phyloP scores from a whole-genome alignment of 2,888 invertebrate species.

The Drosophila colorata region DNA sequence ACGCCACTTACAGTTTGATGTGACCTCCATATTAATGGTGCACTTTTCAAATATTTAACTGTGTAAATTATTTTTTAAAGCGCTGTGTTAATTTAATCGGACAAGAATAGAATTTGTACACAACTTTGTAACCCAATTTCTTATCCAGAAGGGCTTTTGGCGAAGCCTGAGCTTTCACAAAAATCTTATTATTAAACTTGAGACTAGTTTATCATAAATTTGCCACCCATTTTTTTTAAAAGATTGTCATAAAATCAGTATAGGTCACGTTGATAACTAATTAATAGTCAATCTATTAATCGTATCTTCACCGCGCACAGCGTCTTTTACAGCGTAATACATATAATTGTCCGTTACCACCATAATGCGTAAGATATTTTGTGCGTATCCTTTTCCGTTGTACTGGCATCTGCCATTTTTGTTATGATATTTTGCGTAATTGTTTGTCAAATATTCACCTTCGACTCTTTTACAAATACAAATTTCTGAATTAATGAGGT shows the following conservation, averaged over 20 bases:
- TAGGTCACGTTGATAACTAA: too few relatives aligned
- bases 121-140: too few relatives aligned
- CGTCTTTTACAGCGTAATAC: conserved; percentile 95
- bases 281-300: too few relatives aligned
- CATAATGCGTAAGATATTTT: conserved; percentile 91
- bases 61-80: not conserved
- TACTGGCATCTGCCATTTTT: conserved; percentile 52
- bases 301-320: conserved; percentile 93
- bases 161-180: not conserved
- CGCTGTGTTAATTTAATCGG: not conserved
- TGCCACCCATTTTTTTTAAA: not conserved
- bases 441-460: not conserved
- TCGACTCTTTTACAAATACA: not conserved
- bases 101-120: too few relatives aligned
- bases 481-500: conserved; percentile 57
- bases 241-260: too few relatives aligned
- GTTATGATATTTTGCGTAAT: not conserved
- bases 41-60: not conserved
- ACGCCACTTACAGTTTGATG: not conserved
- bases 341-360: conserved; percentile 98
- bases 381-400: conserved; percentile 81
- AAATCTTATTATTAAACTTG: not conserved
- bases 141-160: not conserved
- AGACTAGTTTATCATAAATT: not conserved
- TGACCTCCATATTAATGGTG: not conserved